phyloP scores from a whole-genome alignment of 2,113 vertebrate genomes.

The Nymphicus hollandicus region DNA sequence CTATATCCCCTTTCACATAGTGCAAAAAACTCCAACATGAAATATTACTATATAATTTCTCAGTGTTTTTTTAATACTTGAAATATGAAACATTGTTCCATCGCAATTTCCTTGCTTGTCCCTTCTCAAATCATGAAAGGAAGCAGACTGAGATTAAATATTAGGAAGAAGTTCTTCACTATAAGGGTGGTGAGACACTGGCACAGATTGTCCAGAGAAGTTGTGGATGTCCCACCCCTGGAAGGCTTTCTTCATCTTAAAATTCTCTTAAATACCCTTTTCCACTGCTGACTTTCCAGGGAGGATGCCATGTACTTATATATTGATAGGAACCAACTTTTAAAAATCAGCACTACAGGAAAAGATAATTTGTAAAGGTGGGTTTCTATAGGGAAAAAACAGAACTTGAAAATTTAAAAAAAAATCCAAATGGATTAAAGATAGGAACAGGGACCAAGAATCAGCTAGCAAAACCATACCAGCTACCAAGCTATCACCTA shows the following conservation, averaged over 20 bases:
- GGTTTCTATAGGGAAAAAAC: not conserved
- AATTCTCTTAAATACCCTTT: not conserved
- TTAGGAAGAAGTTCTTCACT: not conserved
- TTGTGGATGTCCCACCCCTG: not conserved
- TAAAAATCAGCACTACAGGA: not conserved
- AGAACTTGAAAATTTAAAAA: not conserved
- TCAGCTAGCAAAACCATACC: not conserved
- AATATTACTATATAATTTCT: not conserved
- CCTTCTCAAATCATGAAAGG: not conserved
- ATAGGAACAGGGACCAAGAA: not conserved
- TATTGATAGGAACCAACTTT: not conserved
- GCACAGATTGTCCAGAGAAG: not conserved
- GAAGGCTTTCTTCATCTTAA: not conserved
- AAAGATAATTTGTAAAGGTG: not conserved
- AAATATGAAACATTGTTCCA: not conserved
- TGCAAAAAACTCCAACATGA: not conserved
- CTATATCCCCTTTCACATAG: not conserved
- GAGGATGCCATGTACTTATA: not conserved
- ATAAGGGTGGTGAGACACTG: not conserved
- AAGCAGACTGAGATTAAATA: not conserved
- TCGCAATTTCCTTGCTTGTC: not conserved
- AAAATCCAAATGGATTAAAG: not conserved
- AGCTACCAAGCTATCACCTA: not conserved
- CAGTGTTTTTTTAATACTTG: not conserved
- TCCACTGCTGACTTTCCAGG: not conserved